Percentiles rank a stretch among this genome's conserved stretches.
Evolutionary conservation across 2,797 vertebrate genomes (phyloP).

Genomic region (Danio kyathit): DNA sequence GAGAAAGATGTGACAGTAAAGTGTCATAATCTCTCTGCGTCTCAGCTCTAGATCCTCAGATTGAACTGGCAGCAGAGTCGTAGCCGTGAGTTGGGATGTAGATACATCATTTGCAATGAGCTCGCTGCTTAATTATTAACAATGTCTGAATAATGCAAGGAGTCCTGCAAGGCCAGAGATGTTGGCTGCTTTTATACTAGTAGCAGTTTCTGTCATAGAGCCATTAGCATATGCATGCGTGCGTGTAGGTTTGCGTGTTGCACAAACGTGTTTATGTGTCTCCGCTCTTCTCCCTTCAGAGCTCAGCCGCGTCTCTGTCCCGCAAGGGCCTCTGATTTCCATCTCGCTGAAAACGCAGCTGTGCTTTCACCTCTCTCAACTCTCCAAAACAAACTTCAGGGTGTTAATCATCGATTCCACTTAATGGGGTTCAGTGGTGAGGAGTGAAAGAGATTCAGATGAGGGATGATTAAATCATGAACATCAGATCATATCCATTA

Average conservation of each 20-base stretch:
- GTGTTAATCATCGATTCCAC: constrained; percentile 52
- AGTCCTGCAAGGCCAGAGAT: constrained; percentile 41
- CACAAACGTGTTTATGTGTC: constrained; percentile 41
- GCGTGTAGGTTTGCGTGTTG: constrained; percentile 26
- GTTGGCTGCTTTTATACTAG: constrained; percentile 48
- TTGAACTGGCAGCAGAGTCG: constrained; percentile 36
- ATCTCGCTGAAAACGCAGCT: constrained; percentile 42
- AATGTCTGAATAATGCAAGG: constrained; percentile 55
- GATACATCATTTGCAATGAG: constrained; percentile 57
- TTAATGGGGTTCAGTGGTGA: constrained; percentile 27
- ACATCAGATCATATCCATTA: constrained; percentile 22
- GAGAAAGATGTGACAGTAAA: constrained; percentile 39
- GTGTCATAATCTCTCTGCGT: constrained; percentile 40
- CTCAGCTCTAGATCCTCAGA: constrained; percentile 19
- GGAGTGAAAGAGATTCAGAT: constrained; percentile 18
- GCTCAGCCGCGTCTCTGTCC: constrained; percentile 46
- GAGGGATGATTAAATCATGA: constrained; percentile 24
- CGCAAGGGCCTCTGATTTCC: constrained; percentile 51
- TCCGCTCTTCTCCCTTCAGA: constrained; percentile 55
- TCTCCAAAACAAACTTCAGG: constrained; percentile 53
- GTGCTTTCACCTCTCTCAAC: constrained; percentile 50
- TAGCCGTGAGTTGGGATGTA: constrained; percentile 48
- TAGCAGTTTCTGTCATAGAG: constrained; percentile 49
- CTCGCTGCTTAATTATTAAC: constrained; percentile 61
- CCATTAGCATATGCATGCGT: constrained; percentile 14